These are phyloP conservation scores for Hylaeus volcanicus DNA, from an alignment of 1,140 invertebrate genomes.

Conservation along the genomic window DNA sequence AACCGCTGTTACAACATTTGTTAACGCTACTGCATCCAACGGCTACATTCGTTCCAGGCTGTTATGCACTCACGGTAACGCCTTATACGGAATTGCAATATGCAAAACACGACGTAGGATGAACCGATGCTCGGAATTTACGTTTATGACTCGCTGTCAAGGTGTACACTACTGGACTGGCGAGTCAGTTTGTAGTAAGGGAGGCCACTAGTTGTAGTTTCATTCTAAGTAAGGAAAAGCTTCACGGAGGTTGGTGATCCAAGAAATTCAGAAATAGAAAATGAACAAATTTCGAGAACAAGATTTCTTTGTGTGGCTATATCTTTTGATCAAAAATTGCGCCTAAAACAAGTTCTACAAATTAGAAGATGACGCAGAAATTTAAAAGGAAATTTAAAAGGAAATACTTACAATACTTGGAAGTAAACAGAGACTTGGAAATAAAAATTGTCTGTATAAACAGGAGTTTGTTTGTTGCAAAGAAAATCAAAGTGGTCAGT, in stretches of 20 bases:
- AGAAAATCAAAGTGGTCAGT: no score
- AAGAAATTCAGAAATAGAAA: no score
- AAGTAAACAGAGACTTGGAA: no score
- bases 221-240: background rate
- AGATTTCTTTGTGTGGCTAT: no score
- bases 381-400: no score
- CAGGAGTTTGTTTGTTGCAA: no score
- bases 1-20: slow-evolving; percentile 30
- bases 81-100: slow-evolving; percentile 41
- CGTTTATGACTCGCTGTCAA: slow-evolving; percentile 45
- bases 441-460: no score
- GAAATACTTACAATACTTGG: no score
- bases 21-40: slow-evolving; percentile 38
- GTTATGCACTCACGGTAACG: slow-evolving; percentile 26
- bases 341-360: no score
- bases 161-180: slow-evolving; percentile 37
- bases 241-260: background rate
- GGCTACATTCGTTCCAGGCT: slow-evolving; percentile 20
- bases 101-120: slow-evolving; percentile 52
- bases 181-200: slow-evolving; percentile 25
- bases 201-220: background rate
- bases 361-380: no score
- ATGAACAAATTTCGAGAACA: no score
- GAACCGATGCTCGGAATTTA: slow-evolving; percentile 47
- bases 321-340: no score